These are phyloP conservation scores for Rhinogobio ventralis DNA, from an alignment of 2,797 vertebrate genomes.

Conservation along the genomic window DNA sequence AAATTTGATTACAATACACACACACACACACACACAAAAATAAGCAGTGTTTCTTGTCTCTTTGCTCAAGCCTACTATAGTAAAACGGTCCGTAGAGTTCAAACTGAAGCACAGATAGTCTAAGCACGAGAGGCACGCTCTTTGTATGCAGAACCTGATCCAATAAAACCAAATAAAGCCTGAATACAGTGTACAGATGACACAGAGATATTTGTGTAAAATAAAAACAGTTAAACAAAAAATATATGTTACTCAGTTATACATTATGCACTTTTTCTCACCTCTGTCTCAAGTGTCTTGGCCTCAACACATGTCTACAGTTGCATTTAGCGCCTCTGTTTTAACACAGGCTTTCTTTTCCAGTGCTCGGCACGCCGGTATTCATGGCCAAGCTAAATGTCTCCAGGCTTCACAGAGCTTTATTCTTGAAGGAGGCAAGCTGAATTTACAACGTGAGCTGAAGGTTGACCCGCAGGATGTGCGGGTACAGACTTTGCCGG, in stretches of 20 bases:
- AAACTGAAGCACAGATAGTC: neutral
- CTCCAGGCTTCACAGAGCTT: conserved; percentile 42
- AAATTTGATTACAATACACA: neutral
- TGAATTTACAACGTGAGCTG: conserved; percentile 54
- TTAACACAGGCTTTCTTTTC: conserved; percentile 53
- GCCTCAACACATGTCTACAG: conserved; percentile 44
- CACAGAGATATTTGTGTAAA: conserved; percentile 10
- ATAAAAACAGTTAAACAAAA: conserved; percentile 19
- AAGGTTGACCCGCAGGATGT: conserved; percentile 31
- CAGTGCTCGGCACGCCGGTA: conserved; percentile 13
- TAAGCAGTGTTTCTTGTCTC: neutral
- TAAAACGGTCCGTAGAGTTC: neutral
- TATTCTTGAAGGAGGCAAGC: conserved; percentile 34
- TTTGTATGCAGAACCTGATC: conserved; percentile 20
- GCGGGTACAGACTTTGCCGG: conserved; percentile 38
- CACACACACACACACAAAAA: neutral
- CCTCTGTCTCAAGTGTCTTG: conserved; percentile 37
- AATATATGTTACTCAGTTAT: conserved; percentile 35
- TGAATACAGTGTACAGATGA: conserved; percentile 7
- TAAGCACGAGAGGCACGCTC: neutral
- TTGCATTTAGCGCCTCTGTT: conserved; percentile 53
- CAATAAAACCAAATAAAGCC: conserved; percentile 38
- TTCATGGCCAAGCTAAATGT: conserved; percentile 52
- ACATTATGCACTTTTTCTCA: conserved; percentile 50
- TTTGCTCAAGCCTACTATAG: neutral